phyloP scores from a whole-genome alignment of 2,113 vertebrate genomes.

The Grammomys surdaster region DNA sequence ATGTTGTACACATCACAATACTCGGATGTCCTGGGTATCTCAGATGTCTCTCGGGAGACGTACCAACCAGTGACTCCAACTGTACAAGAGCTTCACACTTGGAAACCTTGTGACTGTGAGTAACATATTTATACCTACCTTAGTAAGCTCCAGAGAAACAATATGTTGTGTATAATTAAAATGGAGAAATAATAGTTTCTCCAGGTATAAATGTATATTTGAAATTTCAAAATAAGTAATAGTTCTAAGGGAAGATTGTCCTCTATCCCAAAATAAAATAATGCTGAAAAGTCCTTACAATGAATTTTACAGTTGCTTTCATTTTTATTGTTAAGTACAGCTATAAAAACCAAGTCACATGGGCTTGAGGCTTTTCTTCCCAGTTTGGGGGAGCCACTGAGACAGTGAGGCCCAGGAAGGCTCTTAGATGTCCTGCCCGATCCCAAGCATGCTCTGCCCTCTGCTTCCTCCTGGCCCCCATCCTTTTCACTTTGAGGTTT shows the following conservation, averaged over 20 bases:
- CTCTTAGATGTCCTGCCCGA: too few species aligned
- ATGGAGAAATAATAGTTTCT: constrained; percentile 29
- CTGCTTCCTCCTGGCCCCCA: too few species aligned
- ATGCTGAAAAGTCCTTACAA: neutral
- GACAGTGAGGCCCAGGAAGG: neutral
- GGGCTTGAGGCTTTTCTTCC: neutral
- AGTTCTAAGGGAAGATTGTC: constrained; percentile 9
- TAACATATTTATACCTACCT: neutral
- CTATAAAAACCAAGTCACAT: neutral
- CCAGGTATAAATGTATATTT: neutral
- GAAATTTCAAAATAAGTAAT: constrained; percentile 30
- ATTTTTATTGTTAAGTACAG: neutral
- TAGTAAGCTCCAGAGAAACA: neutral
- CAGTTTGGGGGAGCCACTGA: neutral
- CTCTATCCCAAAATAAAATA: constrained; percentile 39
- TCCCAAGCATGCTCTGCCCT: too few species aligned
- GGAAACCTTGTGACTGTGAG: neutral
- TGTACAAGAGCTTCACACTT: neutral
- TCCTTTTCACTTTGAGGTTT: too few species aligned
- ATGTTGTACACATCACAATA: neutral
- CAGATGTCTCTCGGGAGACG: neutral
- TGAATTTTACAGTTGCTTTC: constrained; percentile 27
- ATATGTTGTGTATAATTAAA: neutral
- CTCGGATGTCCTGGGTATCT: neutral
- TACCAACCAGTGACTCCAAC: neutral